A percentile compares a stretch with the other conserved stretches of the same genome.
These are phyloP conservation scores for Podocnemis expansa DNA, from an alignment of 2,113 vertebrate species.

Conservation along the genomic window DNA sequence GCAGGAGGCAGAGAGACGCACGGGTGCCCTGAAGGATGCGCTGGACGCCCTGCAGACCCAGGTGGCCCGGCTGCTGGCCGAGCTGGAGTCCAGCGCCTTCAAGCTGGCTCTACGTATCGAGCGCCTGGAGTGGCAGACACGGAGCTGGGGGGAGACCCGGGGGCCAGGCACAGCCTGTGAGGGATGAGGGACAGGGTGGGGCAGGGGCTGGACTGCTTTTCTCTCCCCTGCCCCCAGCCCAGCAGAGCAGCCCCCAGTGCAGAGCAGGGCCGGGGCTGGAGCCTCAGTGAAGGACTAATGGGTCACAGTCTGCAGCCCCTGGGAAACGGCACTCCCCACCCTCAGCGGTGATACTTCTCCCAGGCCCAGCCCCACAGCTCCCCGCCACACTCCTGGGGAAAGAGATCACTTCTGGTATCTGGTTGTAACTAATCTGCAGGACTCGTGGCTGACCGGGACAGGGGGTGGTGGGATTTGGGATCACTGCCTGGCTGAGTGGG, in stretches of 20 bases:
- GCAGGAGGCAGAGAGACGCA: slow-evolving; percentile 72
- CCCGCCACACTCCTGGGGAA: fast-evolving
- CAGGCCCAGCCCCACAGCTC: too few species aligned
- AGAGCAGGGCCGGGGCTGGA: not conserved
- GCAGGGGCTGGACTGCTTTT: not conserved
- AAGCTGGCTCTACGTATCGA: slow-evolving; percentile 83
- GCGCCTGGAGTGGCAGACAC: slow-evolving; percentile 80
- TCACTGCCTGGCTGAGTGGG: too few species aligned
- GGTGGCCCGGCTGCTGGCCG: slow-evolving; percentile 87
- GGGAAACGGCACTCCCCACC: too few species aligned
- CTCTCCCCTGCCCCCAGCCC: fast-evolving
- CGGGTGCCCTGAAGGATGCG: slow-evolving; percentile 74
- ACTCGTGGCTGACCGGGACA: not conserved
- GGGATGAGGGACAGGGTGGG: not conserved
- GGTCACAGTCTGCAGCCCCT: too few species aligned
- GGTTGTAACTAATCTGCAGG: too few species aligned
- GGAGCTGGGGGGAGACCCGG: slow-evolving; percentile 17
- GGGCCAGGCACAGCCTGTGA: not conserved
- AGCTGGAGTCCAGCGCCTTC: slow-evolving; percentile 84
- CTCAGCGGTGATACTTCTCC: too few species aligned
- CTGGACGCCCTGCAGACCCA: slow-evolving; percentile 86
- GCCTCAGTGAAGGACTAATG: not conserved
- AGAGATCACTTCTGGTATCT: fast-evolving
- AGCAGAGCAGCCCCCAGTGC: not conserved
- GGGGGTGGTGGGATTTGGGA: not conserved